phyloP scores from a whole-genome alignment of 2,113 vertebrate species.

The Calidris pygmaea region DNA sequence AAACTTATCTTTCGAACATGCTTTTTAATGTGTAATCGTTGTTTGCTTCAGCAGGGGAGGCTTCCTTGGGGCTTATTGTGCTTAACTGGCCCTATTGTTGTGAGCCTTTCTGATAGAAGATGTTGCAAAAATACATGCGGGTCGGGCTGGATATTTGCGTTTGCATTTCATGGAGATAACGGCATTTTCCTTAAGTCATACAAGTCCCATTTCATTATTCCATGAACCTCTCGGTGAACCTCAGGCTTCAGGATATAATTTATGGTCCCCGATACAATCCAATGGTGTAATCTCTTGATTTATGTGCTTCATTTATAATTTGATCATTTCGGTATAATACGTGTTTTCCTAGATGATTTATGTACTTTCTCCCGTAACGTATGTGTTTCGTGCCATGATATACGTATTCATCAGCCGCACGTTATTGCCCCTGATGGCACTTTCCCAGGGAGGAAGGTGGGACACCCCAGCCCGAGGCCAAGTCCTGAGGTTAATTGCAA shows the following conservation, averaged over 20 bases:
- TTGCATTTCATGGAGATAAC: conserved; percentile 43
- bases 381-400: conserved; percentile 59
- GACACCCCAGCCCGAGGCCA: conserved; percentile 74
- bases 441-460: conserved; percentile 69
- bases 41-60: conserved; percentile 32
- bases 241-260: conserved; percentile 74
- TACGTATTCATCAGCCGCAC: conserved; percentile 67
- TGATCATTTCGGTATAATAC: conserved; percentile 77
- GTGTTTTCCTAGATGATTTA: conserved; percentile 81
- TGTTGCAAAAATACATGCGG: conserved; percentile 27
- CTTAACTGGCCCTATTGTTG: conserved; percentile 29
- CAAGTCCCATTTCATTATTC: conserved; percentile 74
- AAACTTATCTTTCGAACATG: conserved; percentile 14
- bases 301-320: conserved; percentile 84
- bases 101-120: conserved; percentile 4
- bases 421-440: conserved; percentile 46
- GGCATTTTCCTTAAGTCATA: conserved; percentile 62
- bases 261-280: conserved; percentile 78
- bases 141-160: conserved; percentile 44
- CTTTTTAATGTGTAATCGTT: conserved; percentile 19
- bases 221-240: conserved; percentile 71
- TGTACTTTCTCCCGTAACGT: conserved; percentile 71
- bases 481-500: conserved; percentile 82
- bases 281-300: conserved; percentile 76
- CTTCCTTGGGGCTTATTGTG: conserved; percentile 18